Conservation (phyloP, 2,888 invertebrate genomes). For the Galerucella nymphaeae region DNA sequence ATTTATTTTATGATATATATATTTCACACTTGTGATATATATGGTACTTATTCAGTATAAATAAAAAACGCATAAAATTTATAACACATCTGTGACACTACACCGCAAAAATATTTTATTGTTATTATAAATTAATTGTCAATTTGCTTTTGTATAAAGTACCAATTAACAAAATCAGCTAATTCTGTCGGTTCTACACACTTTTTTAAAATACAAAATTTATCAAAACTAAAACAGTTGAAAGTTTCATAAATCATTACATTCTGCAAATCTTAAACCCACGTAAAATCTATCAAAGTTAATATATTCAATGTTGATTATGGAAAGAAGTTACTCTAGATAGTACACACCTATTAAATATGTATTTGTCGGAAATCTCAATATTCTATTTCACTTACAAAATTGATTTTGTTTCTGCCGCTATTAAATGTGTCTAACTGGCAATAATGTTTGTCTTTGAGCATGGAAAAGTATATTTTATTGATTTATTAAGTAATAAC, state of each 20-base stretch:
- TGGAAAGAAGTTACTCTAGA: constrained; percentile 5
- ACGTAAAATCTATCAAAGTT: background rate
- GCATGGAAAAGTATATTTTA: constrained; percentile 52
- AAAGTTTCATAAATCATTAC: too few relatives aligned
- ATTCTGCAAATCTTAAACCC: background rate
- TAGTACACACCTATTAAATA: constrained; percentile 8
- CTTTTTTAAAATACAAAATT: too few relatives aligned
- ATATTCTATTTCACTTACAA: background rate
- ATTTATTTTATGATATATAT: constrained; percentile 24
- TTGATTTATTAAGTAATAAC: constrained; percentile 55
- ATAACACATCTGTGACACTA: constrained; percentile 4
- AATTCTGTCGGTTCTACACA: too few relatives aligned
- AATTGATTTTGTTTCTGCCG: constrained; percentile 20
- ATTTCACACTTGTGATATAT: constrained; percentile 11
- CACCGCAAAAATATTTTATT: too few relatives aligned
- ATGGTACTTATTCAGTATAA: background rate
- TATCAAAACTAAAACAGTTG: too few relatives aligned
- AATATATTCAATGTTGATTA: constrained; percentile 2
- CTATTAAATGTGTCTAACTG: constrained; percentile 46
- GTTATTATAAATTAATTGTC: too few relatives aligned
- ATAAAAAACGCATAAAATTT: constrained; percentile 18
- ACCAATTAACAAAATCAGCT: too few relatives aligned
- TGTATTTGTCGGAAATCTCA: constrained; percentile 1
- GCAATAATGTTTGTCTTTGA: constrained; percentile 52
- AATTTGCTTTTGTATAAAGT: too few relatives aligned